Conservation (phyloP, 2,113 vertebrate species). For the Hystrix cristata region DNA sequence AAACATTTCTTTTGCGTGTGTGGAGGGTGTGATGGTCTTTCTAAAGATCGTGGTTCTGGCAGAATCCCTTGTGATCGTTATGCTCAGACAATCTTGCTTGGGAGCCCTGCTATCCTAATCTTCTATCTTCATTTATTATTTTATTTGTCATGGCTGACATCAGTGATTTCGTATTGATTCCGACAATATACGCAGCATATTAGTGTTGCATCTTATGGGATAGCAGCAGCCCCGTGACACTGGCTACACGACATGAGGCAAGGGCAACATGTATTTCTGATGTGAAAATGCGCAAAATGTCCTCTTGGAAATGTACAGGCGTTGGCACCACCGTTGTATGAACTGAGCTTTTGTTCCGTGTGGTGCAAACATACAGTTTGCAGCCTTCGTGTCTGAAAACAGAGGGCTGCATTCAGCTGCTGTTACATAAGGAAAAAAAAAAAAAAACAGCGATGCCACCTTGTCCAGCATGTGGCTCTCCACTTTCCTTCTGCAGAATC, state of each 20-base stretch:
- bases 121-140: not conserved
- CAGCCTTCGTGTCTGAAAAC: not conserved
- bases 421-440: not conserved
- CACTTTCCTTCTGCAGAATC: not conserved
- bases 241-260: not conserved
- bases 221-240: not conserved
- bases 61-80: not conserved
- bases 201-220: not conserved
- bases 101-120: not conserved
- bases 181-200: not conserved
- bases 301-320: not conserved
- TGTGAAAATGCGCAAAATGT: not conserved
- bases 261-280: not conserved
- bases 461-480: not conserved
- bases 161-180: not conserved
- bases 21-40: not conserved
- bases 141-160: not conserved
- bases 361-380: too few species aligned
- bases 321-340: not conserved
- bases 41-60: not conserved
- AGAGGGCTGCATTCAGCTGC: not conserved
- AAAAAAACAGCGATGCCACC: not conserved
- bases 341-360: not conserved
- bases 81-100: not conserved
- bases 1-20: not conserved